Base-by-base conservation (phyloP, 2,888 invertebrate species). In the Cosmorhoe ocellata region DNA sequence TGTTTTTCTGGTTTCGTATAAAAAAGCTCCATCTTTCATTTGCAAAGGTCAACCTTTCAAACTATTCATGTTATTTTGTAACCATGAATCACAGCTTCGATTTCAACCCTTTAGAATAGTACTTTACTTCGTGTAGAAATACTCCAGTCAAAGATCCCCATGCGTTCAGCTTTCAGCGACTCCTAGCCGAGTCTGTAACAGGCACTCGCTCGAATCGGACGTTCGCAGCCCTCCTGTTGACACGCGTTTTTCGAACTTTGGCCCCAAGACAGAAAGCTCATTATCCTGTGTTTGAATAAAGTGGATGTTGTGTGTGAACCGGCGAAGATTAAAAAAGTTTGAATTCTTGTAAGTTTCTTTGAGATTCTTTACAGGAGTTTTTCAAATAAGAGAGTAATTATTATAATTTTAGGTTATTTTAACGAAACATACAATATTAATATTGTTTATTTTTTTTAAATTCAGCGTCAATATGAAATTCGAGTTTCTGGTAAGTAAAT, bases 301-400 rank as follows among this genome's bases (percentile, higher is more conserved):
- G 47, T 48, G 38, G 22, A 45, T 46, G 39, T 30, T 42, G 46
- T 51, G 51, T 51, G 51, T 28, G 42, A 32, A 12, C 33, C 13
- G 30, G 38, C 33, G 44, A 33, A 50, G 49, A 43, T 41, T 44
- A 31, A 45, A 45, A 44, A 53, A 49, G 48, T 53, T 53, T 44
- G 14, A 26, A 40, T 44, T 45, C 42, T 47, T 37, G 53, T 53
- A 40, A 53, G 53, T 53, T 12, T 13, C 6, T 14, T 32, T 36
- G 12, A 22, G 22, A 14, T 43, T 33, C 22, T 45, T 46, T 27
- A 8, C 24, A 18, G 14, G 10, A 32, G 10, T 7, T 24, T 7
- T 5, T 24, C 24, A 18, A 18, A 18, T 18, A 3, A 18, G 18
- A 18, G 4, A 18, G 3, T 4, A 18, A 18, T 18, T 18, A 18